Base-by-base conservation (phyloP, 2,113 vertebrate species). In the Catagonus wagneri region DNA sequence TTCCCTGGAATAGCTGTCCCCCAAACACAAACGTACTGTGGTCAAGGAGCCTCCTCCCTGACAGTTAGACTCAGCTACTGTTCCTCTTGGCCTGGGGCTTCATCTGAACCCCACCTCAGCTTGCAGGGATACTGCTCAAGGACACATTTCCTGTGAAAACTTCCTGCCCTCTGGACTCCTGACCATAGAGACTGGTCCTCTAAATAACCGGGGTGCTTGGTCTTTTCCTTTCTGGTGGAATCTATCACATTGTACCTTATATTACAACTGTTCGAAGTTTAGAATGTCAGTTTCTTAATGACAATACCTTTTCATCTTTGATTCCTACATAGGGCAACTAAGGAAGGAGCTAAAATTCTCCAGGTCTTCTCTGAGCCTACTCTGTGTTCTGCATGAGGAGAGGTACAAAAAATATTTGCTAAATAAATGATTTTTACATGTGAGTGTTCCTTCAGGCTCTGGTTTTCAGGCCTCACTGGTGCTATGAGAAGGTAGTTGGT, bases 231-330 rank as follows among this genome's bases (percentile, higher is more conserved):
- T 60, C n/a, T 56, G 50, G 27, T 63, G 34, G 44, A 50, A 50
- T 80, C 78, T 32, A 78, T 74, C 72, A 83, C 17, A 25, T 34
- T 83, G 7, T 71, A 60, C 22, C 39, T 94, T 84, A 22, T 75
- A 68, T 66, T 22, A 63, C 34, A 93, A 68, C 20, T 81, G 68
- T 20, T 60, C 69, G 44, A 61, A 94, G 87, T 79, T 93, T 75
- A 78, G 56, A 36, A 66, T 52, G n/a, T 81, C 25, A 83, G n/a
- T 79, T 71, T 44, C 54, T 92, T 60, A 60, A 66, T n/a, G 50
- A 16, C 14, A 75, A 56, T 69, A 23, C 54, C 56, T 83, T 93
- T 75, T 91, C 50, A 65, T 89, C 25, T 85, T 80, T 95, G 78
- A 54, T 60, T 84, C 25, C 50, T 22, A 78, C 19, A 22, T 3